Conservation (phyloP, 2,113 vertebrate species). For the Pluvianellus socialis region DNA sequence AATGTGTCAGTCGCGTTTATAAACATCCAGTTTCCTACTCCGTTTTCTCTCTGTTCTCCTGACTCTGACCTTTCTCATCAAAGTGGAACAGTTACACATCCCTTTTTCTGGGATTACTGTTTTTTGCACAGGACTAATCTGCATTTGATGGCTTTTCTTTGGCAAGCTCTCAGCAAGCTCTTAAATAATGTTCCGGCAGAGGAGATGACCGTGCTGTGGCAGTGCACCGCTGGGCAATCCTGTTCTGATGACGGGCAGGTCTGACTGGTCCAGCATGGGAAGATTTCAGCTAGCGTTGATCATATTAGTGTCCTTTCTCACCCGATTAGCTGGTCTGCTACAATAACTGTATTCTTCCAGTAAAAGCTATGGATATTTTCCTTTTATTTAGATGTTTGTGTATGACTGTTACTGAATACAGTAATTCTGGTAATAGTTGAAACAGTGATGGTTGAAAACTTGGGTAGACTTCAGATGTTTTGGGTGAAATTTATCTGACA, state of each 20-base stretch:
- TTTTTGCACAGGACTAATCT: background rate
- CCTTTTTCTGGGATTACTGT: background rate
- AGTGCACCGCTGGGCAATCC: background rate
- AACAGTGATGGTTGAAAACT: background rate
- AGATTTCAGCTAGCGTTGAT: background rate
- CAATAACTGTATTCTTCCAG: background rate
- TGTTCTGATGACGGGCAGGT: background rate
- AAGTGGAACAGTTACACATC: background rate
- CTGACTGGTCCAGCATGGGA: background rate
- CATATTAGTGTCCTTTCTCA: too few species aligned
- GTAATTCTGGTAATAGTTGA: background rate
- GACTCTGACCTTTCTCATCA: background rate
- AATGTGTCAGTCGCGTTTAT: accelerated
- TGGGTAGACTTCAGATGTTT: background rate
- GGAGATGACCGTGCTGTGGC: background rate
- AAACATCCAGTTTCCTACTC: background rate
- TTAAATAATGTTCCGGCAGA: background rate
- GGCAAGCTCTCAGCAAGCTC: background rate
- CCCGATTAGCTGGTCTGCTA: background rate
- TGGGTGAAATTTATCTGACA: background rate
- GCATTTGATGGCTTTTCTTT: background rate
- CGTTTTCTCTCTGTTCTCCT: background rate
- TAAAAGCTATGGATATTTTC: background rate
- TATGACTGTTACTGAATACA: background rate
- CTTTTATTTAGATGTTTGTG: background rate